phyloP scores from a whole-genome alignment of 2,797 vertebrate genomes.

The Rhinella marina region DNA sequence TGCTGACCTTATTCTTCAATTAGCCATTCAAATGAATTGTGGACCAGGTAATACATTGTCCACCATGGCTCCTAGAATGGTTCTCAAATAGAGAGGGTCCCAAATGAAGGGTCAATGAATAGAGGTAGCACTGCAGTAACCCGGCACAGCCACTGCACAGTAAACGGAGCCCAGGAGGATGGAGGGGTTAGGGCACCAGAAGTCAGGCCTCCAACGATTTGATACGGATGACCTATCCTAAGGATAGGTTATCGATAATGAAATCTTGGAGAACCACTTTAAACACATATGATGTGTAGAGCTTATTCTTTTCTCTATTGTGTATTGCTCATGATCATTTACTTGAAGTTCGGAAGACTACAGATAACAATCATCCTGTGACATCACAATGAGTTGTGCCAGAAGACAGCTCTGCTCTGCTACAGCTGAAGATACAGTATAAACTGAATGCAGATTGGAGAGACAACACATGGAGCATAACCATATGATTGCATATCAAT shows the following conservation, averaged over 20 bases:
- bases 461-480: background rate
- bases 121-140: too few relatives aligned
- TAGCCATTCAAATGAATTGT: background rate
- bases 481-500: background rate
- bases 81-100: background rate
- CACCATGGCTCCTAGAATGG: background rate
- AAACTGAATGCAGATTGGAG: background rate
- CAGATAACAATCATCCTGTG: background rate
- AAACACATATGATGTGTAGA: too few relatives aligned
- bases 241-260: too few relatives aligned
- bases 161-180: too few relatives aligned
- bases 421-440: background rate
- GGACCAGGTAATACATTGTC: background rate
- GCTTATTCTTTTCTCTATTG: background rate
- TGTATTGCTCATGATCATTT: background rate
- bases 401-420: background rate
- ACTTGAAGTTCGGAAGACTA: background rate
- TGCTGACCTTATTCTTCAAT: background rate
- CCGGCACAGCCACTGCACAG: too few relatives aligned
- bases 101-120: too few relatives aligned
- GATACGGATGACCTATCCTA: too few relatives aligned
- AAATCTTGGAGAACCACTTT: too few relatives aligned
- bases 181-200: too few relatives aligned
- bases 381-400: background rate
- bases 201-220: too few relatives aligned